Percentiles rank a stretch among this genome's conserved stretches.
Evolutionary conservation across 2,113 vertebrate genomes (phyloP).

Genomic region (Ibidorhyncha struthersii): DNA sequence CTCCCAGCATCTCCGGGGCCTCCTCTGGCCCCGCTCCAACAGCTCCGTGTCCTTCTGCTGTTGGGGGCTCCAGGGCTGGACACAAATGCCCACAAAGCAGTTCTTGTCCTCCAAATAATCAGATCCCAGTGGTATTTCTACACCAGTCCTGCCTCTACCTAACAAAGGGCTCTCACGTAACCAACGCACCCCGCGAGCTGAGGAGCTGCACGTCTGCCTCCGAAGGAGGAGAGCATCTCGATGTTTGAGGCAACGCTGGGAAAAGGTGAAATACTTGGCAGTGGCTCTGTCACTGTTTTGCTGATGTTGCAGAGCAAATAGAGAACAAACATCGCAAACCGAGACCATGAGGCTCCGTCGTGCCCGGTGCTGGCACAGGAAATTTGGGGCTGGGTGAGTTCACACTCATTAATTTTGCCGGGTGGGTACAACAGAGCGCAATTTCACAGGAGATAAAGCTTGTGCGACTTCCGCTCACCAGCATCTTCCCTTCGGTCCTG

Average conservation of each 20-base stretch:
- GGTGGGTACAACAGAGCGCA: neutral
- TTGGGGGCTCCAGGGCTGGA: too few relatives aligned
- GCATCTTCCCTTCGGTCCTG: neutral
- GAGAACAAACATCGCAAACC: neutral
- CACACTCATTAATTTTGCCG: neutral
- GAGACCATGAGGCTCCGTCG: rapidly evolving
- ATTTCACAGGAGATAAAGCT: neutral
- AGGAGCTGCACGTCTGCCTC: neutral
- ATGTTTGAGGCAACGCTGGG: neutral
- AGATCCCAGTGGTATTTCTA: rapidly evolving
- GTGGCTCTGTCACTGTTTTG: too few relatives aligned
- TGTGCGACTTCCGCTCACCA: neutral
- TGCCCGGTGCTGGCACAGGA: neutral
- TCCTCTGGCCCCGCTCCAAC: too few relatives aligned
- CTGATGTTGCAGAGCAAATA: neutral
- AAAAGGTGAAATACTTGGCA: too few relatives aligned
- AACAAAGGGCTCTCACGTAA: rapidly evolving
- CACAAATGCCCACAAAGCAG: neutral
- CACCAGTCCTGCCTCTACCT: neutral
- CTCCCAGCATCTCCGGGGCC: too few relatives aligned
- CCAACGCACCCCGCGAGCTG: neutral
- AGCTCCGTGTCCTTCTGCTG: too few relatives aligned
- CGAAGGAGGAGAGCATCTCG: neutral
- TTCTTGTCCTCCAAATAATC: neutral
- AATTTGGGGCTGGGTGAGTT: neutral